A percentile compares a stretch with the other conserved stretches of the same genome.
Conservation (phyloP, 2,797 vertebrate genomes). For the Sorex maritimensis region DNA sequence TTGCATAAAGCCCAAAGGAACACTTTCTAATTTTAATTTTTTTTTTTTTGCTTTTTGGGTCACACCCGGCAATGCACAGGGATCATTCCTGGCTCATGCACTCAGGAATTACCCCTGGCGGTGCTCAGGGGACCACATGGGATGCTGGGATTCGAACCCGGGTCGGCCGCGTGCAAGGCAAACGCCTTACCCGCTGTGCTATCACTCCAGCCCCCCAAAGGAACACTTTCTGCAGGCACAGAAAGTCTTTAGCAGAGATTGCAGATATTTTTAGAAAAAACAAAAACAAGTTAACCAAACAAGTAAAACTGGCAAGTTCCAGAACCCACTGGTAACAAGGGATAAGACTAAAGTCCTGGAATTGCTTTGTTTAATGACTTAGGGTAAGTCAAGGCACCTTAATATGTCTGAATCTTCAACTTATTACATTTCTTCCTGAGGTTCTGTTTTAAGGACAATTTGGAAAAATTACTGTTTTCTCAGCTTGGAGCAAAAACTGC, state of each 20-base stretch:
- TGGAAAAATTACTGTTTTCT: background rate
- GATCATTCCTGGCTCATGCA: no score
- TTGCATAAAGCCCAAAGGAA: background rate
- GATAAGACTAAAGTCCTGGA: background rate
- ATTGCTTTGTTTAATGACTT: background rate
- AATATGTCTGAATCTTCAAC: slow-evolving; percentile 17
- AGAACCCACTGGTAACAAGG: background rate
- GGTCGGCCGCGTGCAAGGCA: no score
- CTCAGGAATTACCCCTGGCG: no score
- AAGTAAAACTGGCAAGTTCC: background rate
- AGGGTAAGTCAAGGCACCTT: background rate
- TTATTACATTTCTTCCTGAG: background rate
- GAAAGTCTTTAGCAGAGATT: background rate
- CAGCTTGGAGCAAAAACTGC: no score
- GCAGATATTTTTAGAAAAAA: background rate
- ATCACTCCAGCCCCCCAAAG: no score
- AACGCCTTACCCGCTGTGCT: no score
- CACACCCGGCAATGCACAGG: no score
- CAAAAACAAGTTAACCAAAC: background rate
- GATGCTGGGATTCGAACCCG: no score
- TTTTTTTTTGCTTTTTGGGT: no score
- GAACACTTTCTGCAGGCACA: background rate
- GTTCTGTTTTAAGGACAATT: background rate
- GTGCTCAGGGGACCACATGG: no score
- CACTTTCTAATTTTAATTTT: no score